These are phyloP conservation scores for Ginglymostoma cirratum DNA, from an alignment of 2,113 vertebrate genomes.

Conservation along the genomic window DNA sequence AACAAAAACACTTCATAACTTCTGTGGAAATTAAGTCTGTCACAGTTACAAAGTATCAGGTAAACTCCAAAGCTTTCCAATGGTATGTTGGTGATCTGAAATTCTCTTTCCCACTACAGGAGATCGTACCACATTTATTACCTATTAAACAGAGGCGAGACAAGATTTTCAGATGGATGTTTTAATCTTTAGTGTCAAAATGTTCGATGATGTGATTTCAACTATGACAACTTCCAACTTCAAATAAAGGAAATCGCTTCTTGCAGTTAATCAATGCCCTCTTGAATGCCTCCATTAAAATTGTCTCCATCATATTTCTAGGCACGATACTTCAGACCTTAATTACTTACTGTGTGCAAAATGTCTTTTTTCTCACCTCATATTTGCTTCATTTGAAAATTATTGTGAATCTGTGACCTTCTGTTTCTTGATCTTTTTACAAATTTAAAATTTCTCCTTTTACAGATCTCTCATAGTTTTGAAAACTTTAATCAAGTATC, in stretches of 20 bases:
- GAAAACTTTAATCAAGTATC: too few species aligned
- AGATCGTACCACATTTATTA: neutral
- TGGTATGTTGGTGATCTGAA: neutral
- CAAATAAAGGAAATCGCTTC: neutral
- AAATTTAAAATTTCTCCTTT: too few species aligned
- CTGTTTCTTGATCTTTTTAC: too few species aligned
- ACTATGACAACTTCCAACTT: neutral
- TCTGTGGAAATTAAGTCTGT: neutral
- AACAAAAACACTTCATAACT: neutral
- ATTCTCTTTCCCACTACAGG: neutral
- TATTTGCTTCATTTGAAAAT: too few species aligned
- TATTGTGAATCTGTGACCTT: too few species aligned
- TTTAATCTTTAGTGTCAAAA: neutral
- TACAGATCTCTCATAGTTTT: too few species aligned
- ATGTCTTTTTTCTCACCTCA: too few species aligned
- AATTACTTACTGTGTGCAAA: too few species aligned
- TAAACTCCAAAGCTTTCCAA: neutral
- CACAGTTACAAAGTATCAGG: neutral
- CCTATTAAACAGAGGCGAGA: neutral
- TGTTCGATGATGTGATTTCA: neutral
- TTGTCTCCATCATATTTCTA: too few species aligned
- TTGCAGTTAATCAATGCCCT: too few species aligned
- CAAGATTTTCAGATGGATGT: neutral
- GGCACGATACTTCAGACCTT: too few species aligned
- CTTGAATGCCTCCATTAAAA: too few species aligned